These are phyloP conservation scores for Argopecten irradians DNA, from an alignment of 1,140 invertebrate species.

Conservation along the genomic window DNA sequence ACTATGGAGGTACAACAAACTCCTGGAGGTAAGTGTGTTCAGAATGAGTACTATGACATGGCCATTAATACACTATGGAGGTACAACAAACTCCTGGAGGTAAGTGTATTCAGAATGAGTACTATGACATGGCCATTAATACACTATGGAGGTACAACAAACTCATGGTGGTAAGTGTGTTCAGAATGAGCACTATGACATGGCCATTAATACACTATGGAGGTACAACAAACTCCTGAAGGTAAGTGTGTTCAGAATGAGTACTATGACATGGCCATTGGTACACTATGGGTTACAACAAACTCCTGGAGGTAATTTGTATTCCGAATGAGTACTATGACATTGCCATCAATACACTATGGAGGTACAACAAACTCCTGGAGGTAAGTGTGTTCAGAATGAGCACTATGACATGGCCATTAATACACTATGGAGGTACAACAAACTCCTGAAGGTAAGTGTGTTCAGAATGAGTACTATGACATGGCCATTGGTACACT, in stretches of 20 bases:
- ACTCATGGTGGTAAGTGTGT: conserved; percentile 38
- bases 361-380: conserved; percentile 50
- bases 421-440: conserved; percentile 60
- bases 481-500: conserved; percentile 66
- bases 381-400: conserved; percentile 49
- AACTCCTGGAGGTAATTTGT: conserved; percentile 41
- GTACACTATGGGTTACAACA: conserved; percentile 58
- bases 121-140: conserved; percentile 66
- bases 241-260: conserved; percentile 52
- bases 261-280: conserved; percentile 64
- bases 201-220: conserved; percentile 62
- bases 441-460: conserved; percentile 42
- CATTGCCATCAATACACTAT: conserved; percentile 62
- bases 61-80: conserved; percentile 62
- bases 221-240: conserved; percentile 50
- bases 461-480: conserved; percentile 55
- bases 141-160: conserved; percentile 56
- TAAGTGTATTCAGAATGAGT: conserved; percentile 50
- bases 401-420: conserved; percentile 65
- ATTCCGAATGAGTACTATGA: conserved; percentile 61
- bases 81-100: conserved; percentile 50
- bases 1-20: conserved; percentile 53
- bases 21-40: conserved; percentile 41
- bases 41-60: conserved; percentile 60
- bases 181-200: conserved; percentile 60